These are phyloP conservation scores for Syrista parreyssii DNA, from an alignment of 2,888 invertebrate species.

Conservation along the genomic window DNA sequence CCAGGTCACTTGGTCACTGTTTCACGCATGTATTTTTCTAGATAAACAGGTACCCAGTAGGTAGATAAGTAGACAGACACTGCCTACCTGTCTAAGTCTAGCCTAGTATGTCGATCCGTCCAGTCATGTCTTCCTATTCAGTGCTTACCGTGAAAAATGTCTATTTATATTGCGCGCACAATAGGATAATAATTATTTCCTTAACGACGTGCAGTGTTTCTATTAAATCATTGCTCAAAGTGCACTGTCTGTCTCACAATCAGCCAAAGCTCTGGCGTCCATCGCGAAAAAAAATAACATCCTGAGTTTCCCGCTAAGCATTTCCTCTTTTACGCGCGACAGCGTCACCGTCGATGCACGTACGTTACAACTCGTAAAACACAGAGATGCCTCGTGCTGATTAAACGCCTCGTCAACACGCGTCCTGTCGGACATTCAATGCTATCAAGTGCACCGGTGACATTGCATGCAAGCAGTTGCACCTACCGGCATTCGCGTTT, in stretches of 20 bases:
- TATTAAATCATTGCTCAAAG: neutral
- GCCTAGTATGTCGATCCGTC: neutral
- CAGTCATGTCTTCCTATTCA: neutral
- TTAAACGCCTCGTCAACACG: slow-evolving; percentile 33
- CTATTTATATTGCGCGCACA: neutral
- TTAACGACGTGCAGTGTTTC: neutral
- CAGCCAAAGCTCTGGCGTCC: neutral
- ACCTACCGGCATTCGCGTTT: neutral
- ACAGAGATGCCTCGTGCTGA: slow-evolving; percentile 36
- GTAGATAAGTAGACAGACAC: neutral
- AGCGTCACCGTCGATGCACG: neutral
- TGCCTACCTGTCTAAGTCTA: neutral
- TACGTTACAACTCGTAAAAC: slow-evolving; percentile 30
- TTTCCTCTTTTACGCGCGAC: neutral
- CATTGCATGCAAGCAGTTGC: slow-evolving; percentile 1
- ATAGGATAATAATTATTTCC: neutral
- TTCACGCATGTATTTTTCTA: neutral
- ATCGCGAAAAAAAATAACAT: neutral
- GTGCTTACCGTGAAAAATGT: neutral
- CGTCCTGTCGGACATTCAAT: slow-evolving; percentile 19
- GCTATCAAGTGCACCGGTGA: neutral
- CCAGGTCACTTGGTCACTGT: neutral
- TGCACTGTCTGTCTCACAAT: neutral
- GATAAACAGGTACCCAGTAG: neutral
- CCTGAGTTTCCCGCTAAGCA: neutral